Base-by-base conservation (phyloP, 2,888 invertebrate genomes). In the Cephus spinipes region DNA sequence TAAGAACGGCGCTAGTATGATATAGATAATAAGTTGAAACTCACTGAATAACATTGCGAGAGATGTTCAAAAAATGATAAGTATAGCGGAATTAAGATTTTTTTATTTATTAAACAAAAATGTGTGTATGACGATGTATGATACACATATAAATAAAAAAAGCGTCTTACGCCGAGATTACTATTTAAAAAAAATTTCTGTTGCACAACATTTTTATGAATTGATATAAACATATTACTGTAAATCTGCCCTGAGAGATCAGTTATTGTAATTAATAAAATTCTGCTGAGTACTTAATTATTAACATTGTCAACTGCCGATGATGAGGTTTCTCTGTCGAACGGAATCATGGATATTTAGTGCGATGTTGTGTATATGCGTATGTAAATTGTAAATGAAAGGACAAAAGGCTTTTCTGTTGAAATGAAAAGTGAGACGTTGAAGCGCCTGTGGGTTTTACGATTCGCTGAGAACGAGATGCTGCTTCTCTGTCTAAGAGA, bases 1-100 rank as follows among this genome's bases (percentile, higher is more conserved):
- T 87, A 81, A 77, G 68, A 73, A 15, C 23, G 23, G 55, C 55
- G 55, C 55, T 55, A 55, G 9, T 55, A 55, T 0, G 23, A 23
- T 55, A 55, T 23, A 55, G 55, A 2, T 23, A 55, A 23, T 55
- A 55, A 55, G 55, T 55, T 55, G 1, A 55, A 23, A 55, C 55
- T 55, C 55, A 23, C 55, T 55, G 23, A 55, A 55, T 55, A 23
- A 55, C 55, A 23, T 55, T 55, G 55, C 55, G 23, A 55, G 55
- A 55, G 55, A 55, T 55, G 9, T 55, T 55, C 23, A 55, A 9
- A 55, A 55, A 55, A 55, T 15, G 55, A 55, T 55, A 55, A 23
- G 23, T 55, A 55, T 55, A 55, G 55, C 23, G 55, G 55, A 55
- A 23, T 55, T 23, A 23, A 55, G 6, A 55, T 55, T 55, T 55